Base-by-base conservation (phyloP, 2,797 vertebrate species). In the Melanotaenia maccullochi region DNA sequence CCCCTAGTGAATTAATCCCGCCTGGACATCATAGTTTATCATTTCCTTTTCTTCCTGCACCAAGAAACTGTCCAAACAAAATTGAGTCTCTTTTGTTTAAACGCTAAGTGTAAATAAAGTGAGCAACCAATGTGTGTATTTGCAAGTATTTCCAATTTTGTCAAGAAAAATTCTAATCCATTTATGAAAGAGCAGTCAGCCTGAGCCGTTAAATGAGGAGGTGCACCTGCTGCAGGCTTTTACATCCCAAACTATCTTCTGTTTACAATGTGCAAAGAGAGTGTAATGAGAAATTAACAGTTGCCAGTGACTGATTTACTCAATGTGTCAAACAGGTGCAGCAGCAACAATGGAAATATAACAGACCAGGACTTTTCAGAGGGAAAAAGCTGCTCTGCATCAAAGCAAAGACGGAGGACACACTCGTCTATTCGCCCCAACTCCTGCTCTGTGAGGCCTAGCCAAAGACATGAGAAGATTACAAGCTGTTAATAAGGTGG, bases 401-500 rank as follows among this genome's bases (percentile, higher is more conserved):
- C 89, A 92, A 91, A 93, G 87, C 87, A 25, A 61, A 61, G 73
- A 70, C 56, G 52, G 82, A 73, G 79, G 78, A 82, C 89, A 70
- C 88, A 77, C 83, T 90, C 75, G 56, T 89, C 89, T 75, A 68
- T 87, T 75, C 2, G 85, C 55, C 72, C 76, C 68, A 79, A 86
- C 86, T 86, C 85, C 85, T 85, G 81, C 79, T 92, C 86, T 76
- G 78, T 85, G 87, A 90, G 92, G 88, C 87, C 71, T 62, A 66
- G 91, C 93, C 93, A 93, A 90, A 91, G 95, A 95, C 96, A 99
- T 97, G 97, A 98, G 97, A 97, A 96, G 96, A 97, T 97, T 95
- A 99, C 97, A 95, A 97, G 96, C 96, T 96, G 95, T 96, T 99
- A 98, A 99, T 99, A 98, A 95, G 95, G 96, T 94, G 96, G 96